A percentile compares a stretch with the other conserved stretches of the same genome.
phyloP scores from a whole-genome alignment of 2,113 vertebrate genomes.

The Pluvialis apricaria region DNA sequence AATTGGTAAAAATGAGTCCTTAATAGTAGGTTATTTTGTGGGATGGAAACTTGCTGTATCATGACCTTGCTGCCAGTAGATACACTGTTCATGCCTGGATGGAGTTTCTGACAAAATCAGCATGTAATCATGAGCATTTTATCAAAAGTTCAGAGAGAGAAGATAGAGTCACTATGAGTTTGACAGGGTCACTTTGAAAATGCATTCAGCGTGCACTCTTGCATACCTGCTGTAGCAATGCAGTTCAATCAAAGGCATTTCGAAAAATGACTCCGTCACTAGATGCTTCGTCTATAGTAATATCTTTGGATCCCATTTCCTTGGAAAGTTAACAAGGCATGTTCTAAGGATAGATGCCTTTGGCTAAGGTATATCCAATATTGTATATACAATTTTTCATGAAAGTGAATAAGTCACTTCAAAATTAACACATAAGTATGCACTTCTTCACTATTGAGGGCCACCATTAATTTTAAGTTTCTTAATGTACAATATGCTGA shows the following conservation, averaged over 20 bases:
- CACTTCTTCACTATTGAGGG: neutral
- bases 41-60: slow-evolving; percentile 8
- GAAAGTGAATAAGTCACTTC: neutral
- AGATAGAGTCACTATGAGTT: slow-evolving; percentile 9
- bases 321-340: slow-evolving; percentile 49
- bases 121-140: slow-evolving; percentile 60
- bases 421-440: neutral
- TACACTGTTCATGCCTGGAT: slow-evolving; percentile 58
- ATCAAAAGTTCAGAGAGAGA: slow-evolving; percentile 56
- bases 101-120: slow-evolving; percentile 64
- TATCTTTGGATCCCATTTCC: slow-evolving; percentile 22
- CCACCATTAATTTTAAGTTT: neutral
- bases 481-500: neutral
- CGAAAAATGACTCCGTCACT: neutral
- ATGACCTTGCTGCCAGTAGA: slow-evolving; percentile 49
- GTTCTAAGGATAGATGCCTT: slow-evolving; percentile 30
- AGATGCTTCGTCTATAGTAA: neutral
- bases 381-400: neutral
- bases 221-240: neutral
- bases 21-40: slow-evolving; percentile 8
- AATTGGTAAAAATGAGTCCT: slow-evolving; percentile 29
- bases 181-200: slow-evolving; percentile 62
- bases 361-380: neutral
- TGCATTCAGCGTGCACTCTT: slow-evolving; percentile 30
- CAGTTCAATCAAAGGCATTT: slow-evolving; percentile 17